Percentiles rank a stretch among this genome's conserved stretches.
phyloP scores from a whole-genome alignment of 2,888 invertebrate genomes.

The Julus scanicus region DNA sequence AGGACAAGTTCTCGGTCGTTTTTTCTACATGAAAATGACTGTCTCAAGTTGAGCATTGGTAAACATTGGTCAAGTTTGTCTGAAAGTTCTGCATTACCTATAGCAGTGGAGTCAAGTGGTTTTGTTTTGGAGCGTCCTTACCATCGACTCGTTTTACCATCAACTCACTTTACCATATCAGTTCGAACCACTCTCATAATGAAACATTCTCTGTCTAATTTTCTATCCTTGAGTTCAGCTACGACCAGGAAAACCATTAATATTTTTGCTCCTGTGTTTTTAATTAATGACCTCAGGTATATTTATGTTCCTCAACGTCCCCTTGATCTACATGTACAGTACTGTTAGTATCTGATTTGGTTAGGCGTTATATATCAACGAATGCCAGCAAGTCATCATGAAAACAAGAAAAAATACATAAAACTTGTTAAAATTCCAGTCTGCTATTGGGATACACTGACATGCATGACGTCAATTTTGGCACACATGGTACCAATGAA shows the following conservation, averaged over 20 bases:
- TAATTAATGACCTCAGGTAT: background rate
- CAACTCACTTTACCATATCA: background rate
- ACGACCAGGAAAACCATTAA: background rate
- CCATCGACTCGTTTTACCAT: background rate
- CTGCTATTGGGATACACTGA: background rate
- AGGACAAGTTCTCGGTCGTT: conserved; percentile 42
- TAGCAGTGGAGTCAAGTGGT: background rate
- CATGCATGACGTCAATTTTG: conserved; percentile 1
- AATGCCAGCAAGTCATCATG: background rate
- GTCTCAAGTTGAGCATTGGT: background rate
- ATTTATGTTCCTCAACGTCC: background rate
- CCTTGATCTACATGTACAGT: background rate
- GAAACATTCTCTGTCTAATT: background rate
- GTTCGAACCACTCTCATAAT: background rate
- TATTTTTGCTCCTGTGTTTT: background rate
- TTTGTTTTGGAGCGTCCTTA: too few species aligned
- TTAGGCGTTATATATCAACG: background rate
- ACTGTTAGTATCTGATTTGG: background rate
- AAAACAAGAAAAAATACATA: background rate
- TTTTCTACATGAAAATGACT: background rate
- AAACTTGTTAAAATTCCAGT: background rate
- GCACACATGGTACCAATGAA: background rate
- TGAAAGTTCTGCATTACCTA: background rate
- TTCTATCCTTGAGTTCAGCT: background rate
- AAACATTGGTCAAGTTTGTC: background rate